These are phyloP conservation scores for Hydropsyche tenuis DNA, from an alignment of 1,140 invertebrate genomes.

Conservation along the genomic window DNA sequence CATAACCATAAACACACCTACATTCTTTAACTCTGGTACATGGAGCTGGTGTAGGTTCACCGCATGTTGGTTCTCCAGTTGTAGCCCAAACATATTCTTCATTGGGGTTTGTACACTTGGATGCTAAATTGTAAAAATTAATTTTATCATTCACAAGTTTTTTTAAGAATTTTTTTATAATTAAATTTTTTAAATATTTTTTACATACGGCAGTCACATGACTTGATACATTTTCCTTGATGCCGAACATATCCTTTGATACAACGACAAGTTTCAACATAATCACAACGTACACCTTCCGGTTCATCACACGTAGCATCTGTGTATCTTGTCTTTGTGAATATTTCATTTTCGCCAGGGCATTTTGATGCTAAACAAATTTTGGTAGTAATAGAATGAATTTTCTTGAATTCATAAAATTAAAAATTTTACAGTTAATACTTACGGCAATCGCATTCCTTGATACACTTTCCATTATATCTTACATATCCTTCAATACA, in stretches of 20 bases:
- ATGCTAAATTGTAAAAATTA: not conserved
- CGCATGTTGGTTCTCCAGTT: constrained; percentile 5
- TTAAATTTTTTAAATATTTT: not conserved
- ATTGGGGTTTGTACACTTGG: constrained; percentile 12
- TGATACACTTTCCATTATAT: constrained; percentile 9
- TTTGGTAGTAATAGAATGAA: too few relatives aligned
- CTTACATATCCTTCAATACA: constrained; percentile 26
- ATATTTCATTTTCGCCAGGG: not conserved
- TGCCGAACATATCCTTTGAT: not conserved
- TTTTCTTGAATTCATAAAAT: too few relatives aligned
- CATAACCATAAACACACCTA: constrained; percentile 11
- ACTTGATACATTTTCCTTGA: constrained; percentile 10
- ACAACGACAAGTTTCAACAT: not conserved
- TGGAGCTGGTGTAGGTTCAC: constrained; percentile 7
- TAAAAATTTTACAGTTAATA: not conserved
- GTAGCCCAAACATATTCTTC: constrained; percentile 15
- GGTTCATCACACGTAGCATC: not conserved
- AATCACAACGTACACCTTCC: not conserved
- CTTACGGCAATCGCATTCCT: constrained; percentile 23
- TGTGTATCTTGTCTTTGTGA: not conserved
- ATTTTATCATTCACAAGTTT: not conserved
- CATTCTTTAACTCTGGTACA: constrained; percentile 16
- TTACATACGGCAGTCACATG: constrained; percentile 25
- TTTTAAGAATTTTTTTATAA: not conserved
- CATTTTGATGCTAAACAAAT: not conserved